phyloP scores from a whole-genome alignment of 1,140 invertebrate genomes.

The Sminthurides bifidus region DNA sequence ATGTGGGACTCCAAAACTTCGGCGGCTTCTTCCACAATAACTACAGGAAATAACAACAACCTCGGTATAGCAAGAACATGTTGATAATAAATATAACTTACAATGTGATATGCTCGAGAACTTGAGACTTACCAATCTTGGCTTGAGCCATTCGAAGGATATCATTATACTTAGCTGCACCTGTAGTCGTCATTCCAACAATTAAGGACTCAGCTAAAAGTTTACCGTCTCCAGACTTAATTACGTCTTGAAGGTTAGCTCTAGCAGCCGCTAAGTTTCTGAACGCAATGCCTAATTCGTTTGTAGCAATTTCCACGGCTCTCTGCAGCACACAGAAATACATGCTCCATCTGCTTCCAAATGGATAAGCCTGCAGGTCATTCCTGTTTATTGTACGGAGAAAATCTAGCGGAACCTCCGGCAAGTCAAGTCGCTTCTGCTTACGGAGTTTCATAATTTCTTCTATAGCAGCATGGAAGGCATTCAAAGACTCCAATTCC shows the following conservation, averaged over 20 bases:
- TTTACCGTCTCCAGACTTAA: conserved; percentile 7
- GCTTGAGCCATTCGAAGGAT: conserved; percentile 37
- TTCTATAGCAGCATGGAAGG: not conserved
- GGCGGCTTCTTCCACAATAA: conserved; percentile 73
- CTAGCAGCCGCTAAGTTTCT: conserved; percentile 4
- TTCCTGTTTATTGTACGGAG: not conserved
- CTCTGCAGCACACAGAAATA: conserved; percentile 22
- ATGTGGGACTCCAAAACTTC: conserved; percentile 70
- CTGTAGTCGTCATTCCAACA: conserved; percentile 45
- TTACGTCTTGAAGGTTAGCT: conserved; percentile 5
- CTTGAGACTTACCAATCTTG: conserved; percentile 33
- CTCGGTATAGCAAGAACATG: not conserved
- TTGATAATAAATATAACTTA: not conserved
- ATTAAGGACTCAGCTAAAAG: conserved; percentile 14
- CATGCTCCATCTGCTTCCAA: conserved; percentile 13
- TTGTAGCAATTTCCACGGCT: not conserved
- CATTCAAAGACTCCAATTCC: conserved; percentile 1
- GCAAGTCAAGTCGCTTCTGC: not conserved
- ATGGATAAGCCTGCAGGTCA: not conserved
- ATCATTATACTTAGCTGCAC: conserved; percentile 39
- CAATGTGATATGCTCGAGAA: not conserved
- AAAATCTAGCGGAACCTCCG: not conserved
- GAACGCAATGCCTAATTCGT: too few relatives aligned
- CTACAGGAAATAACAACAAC: conserved; percentile 31
- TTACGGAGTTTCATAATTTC: not conserved